Evolutionary conservation across 92 coral and sea anemone species (phyloP), one percentile per base, ranked within the genome.

Genomic region (Chrysogorgia sp.): DNA sequence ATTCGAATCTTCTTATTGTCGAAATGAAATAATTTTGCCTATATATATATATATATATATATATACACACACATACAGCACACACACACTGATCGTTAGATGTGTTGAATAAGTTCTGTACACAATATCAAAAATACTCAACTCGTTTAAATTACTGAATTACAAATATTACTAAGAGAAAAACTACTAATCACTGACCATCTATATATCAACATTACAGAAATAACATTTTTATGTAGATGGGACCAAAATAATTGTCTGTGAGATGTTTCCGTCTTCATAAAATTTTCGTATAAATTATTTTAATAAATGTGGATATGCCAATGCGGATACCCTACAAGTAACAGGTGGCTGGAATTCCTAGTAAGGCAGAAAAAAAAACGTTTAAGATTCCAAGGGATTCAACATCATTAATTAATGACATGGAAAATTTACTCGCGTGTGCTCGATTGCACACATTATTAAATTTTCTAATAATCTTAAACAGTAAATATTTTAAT

Each of bases 261-360:
- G 17, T 6, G 15, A 6, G n/a, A 47, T 47, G 14, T 2, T 47
- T 6, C 15, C 2, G 53, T n/a, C 53, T 47, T 47, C 17, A n/a
- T n/a, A 15, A 47, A 47, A 47, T 47, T 6, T 47, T 47, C n/a
- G 17, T 34, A 22, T 13, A 7, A 41, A 80, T 85, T 62, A 91
- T 75, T 91, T 91, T 23, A 91, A 81, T 12, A 91, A 81, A 63
- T 91, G 96, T 34, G 96, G 96, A 34, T 88, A 85, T 15, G 96
- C 96, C 79, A 91, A 60, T 4, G 96, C 90, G 17, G 92, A 90
- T 10, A 88, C 65, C 72, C 92, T 85, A 90, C 88, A 87, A 3
- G 86, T 85, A 66, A 88, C 90, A 62, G 96, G 96, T 4, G 88
- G 70, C 86, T 91, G 92, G 74, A 91, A 85, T 70, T 88, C 80